Percentiles rank a stretch among this genome's conserved stretches.
These are phyloP conservation scores for Perca schrenkii DNA, from an alignment of 2,113 vertebrate genomes.

Conservation along the genomic window DNA sequence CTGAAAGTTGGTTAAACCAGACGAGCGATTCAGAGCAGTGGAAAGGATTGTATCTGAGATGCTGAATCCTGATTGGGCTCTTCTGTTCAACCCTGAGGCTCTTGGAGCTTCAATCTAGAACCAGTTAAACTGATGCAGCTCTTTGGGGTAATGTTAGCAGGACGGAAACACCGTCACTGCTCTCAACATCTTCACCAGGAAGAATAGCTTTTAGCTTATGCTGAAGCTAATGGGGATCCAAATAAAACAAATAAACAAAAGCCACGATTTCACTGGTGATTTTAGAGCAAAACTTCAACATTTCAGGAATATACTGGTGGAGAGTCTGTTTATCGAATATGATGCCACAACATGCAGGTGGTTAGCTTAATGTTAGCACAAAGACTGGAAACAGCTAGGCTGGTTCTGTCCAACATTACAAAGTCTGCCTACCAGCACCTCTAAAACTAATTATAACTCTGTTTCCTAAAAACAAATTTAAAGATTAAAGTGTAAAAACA, in stretches of 20 bases:
- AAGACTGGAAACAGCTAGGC: not conserved
- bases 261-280: not conserved
- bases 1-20: conserved; percentile 31
- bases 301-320: not conserved
- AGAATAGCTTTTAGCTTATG: too few relatives aligned
- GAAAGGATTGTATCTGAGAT: conserved; percentile 32
- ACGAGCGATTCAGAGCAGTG: conserved; percentile 33
- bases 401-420: not conserved
- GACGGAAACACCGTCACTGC: not conserved
- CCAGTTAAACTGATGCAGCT: not conserved
- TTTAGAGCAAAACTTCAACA: not conserved
- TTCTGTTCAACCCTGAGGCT: conserved; percentile 14
- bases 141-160: not conserved
- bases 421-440: not conserved
- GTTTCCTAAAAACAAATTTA: too few relatives aligned
- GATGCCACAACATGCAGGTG: not conserved
- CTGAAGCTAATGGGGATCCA: too few relatives aligned
- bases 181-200: not conserved
- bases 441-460: not conserved
- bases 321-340: not conserved
- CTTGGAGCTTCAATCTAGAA: conserved; percentile 12
- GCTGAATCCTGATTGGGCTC: conserved; percentile 20
- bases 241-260: too few relatives aligned
- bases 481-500: not conserved
- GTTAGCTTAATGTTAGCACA: not conserved